Evolutionary conservation across 2,797 vertebrate genomes (phyloP).

Genomic region (Poecile montanus): DNA sequence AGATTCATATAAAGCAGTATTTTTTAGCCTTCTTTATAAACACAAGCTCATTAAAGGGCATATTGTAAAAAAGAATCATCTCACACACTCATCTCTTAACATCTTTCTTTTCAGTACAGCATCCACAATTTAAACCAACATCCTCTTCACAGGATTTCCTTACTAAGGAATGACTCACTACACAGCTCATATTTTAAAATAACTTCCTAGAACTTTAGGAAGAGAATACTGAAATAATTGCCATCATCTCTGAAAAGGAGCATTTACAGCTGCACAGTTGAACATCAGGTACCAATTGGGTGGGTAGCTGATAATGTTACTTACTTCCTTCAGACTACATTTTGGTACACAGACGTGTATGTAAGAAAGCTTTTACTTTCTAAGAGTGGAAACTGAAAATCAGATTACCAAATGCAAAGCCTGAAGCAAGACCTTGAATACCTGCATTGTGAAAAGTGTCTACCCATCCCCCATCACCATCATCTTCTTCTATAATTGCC

Average conservation of each 20-base stretch:
- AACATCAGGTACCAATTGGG: neutral
- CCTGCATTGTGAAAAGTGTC: slow-evolving; percentile 97
- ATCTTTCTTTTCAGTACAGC: neutral
- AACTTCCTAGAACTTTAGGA: neutral
- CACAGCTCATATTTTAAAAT: neutral
- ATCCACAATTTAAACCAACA: neutral
- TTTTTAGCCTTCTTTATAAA: neutral
- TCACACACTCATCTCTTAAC: neutral
- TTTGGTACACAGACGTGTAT: neutral
- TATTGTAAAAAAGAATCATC: neutral
- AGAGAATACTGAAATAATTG: neutral
- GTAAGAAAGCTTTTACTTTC: neutral
- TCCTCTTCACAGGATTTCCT: neutral
- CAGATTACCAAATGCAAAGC: neutral
- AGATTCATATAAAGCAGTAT: neutral
- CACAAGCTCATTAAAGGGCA: neutral
- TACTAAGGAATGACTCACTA: neutral
- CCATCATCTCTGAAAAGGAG: neutral
- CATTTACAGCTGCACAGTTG: neutral
- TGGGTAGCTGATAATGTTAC: neutral
- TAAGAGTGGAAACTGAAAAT: neutral
- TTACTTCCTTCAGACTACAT: neutral
- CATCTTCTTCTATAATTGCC: slow-evolving; percentile 98
- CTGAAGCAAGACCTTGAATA: slow-evolving; percentile 52
- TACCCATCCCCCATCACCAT: slow-evolving; percentile 98